These are phyloP conservation scores for Drosophila nigrodunni DNA, from an alignment of 1,140 invertebrate species.

Conservation along the genomic window DNA sequence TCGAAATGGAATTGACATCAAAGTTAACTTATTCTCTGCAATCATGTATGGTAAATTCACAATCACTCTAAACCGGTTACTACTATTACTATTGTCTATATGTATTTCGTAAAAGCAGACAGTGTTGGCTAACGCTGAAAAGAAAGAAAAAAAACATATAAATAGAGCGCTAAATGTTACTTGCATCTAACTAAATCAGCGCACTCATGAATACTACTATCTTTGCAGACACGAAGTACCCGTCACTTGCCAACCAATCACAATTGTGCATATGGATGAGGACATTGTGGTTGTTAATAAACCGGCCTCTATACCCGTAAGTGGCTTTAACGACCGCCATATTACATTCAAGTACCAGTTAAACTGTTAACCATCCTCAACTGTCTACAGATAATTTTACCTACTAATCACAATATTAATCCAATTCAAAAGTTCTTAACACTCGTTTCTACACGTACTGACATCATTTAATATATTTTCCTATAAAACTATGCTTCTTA, in stretches of 20 bases:
- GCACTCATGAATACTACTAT: slow-evolving; percentile 38
- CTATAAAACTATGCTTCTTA: slow-evolving; percentile 75
- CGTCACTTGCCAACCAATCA: slow-evolving; percentile 96
- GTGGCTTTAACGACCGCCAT: slow-evolving; percentile 92
- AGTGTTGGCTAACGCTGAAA: neutral
- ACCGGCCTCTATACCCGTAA: slow-evolving; percentile 99
- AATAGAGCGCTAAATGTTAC: slow-evolving; percentile 24
- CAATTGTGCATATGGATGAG: slow-evolving; percentile 98
- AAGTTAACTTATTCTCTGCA: too few relatives aligned
- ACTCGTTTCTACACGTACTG: too few relatives aligned
- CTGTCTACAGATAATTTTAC: neutral
- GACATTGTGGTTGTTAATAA: slow-evolving; percentile 99
- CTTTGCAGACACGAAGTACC: slow-evolving; percentile 98
- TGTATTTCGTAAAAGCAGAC: neutral
- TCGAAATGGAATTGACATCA: too few relatives aligned
- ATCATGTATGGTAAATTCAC: too few relatives aligned
- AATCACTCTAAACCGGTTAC: too few relatives aligned
- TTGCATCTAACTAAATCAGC: slow-evolving; percentile 28
- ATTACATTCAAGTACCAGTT: slow-evolving; percentile 37
- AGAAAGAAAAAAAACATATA: too few relatives aligned
- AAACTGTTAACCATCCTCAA: neutral
- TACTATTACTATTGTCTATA: too few relatives aligned
- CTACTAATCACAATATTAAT: neutral
- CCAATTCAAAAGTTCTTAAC: neutral
- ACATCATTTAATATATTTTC: neutral